Base-by-base conservation (phyloP, 2,113 vertebrate species). In the Pseudolaguvia tuberculata region DNA sequence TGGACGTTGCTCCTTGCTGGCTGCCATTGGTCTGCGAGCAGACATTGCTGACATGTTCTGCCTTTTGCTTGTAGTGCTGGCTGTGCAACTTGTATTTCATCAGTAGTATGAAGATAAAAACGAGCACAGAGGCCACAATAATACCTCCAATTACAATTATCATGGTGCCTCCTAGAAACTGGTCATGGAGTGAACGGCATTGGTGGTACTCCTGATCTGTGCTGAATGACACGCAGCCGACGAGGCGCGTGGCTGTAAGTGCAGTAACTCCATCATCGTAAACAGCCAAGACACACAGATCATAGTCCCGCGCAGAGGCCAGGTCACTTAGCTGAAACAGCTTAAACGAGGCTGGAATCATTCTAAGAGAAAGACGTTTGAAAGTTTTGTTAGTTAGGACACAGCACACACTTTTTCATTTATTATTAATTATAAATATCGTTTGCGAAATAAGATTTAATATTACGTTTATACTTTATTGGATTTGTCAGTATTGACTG, bases 11-110 rank as follows among this genome's bases (percentile, higher is more conserved):
- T 5, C 88, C 90, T 65, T 83, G 87, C 84, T 92, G 89, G 83
- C 91, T 85, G 75, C 91, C 92, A 69, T 92, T 91, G 81, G 91
- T 90, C 17, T 92, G 91, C 11, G 85, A 88, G 80, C 86, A 88
- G 17, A 89, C 85, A 31, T 87, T 88, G 75, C 79, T 87, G 66
- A 87, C 84, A 31, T 84, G 88, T 0, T 90, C 87, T 0, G 87
- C 87, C 76, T 92, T 91, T 83, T 89, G 89, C 78, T 93, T 92
- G 84, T 91, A 90, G 78, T 91, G 89, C 85, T 91, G 90, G 10
- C 90, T 91, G 87, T 93, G 92, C 23, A 92, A 90, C 82, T 93
- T 93, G 85, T 93, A 93, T 83, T 93, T 91, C 89, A 93, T 93
- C 75, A 93, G 89, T 14, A 93, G 90, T 80, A 93, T 93, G 84